Conservation (phyloP, 2,113 vertebrate genomes). For the Cheirogaleus medius region DNA sequence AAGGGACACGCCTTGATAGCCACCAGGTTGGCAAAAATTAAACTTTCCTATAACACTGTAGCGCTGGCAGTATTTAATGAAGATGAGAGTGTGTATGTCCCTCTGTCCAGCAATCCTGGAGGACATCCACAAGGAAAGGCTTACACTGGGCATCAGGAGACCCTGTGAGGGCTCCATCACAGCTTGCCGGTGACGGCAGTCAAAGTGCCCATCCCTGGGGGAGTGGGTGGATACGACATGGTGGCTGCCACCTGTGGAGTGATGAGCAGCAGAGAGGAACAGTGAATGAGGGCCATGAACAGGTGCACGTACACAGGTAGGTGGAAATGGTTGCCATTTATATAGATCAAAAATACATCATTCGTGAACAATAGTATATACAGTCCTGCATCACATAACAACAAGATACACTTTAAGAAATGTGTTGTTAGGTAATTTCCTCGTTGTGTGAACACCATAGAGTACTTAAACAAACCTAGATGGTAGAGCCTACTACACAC, state of each 20-base stretch:
- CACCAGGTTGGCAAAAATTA: not conserved
- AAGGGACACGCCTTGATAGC: not conserved
- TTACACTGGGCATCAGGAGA: rapidly evolving
- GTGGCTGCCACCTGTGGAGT: not conserved
- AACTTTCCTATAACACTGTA: not conserved
- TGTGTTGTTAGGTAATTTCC: not conserved
- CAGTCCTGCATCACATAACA: not conserved
- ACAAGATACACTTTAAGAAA: not conserved
- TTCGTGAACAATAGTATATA: not conserved
- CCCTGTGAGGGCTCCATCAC: too few relatives aligned
- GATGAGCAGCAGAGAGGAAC: not conserved
- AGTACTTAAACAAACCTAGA: not conserved
- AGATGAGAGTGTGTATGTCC: not conserved
- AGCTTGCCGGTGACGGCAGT: not conserved
- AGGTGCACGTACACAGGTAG: not conserved
- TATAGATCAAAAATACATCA: not conserved
- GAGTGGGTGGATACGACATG: too few relatives aligned
- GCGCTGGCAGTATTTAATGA: not conserved
- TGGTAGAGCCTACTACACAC: not conserved
- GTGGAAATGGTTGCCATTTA: not conserved
- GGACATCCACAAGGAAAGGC: not conserved
- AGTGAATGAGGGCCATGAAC: too few relatives aligned
- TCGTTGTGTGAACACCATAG: not conserved
- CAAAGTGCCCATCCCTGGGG: rapidly evolving
- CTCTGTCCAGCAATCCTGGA: not conserved